Percentiles rank a stretch among this genome's conserved stretches.
Conservation (phyloP, 2,113 vertebrate species). For the Calyptommatus sinebrachiatus region DNA sequence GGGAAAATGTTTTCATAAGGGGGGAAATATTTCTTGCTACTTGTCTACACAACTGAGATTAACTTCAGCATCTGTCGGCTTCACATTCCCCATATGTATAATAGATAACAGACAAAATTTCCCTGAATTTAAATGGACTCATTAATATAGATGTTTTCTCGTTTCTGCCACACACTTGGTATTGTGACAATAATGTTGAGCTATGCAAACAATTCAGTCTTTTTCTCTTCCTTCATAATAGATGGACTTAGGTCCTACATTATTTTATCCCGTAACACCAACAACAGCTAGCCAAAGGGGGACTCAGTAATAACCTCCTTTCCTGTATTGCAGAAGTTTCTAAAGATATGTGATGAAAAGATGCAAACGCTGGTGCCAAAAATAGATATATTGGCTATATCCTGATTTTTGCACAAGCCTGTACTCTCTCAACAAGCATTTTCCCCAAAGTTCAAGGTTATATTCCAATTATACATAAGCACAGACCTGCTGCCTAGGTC, state of each 20-base stretch:
- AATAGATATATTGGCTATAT: too few relatives aligned
- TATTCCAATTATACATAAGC: too few relatives aligned
- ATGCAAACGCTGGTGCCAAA: too few relatives aligned
- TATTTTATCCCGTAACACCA: neutral
- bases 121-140: neutral
- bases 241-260: neutral
- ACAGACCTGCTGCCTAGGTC: too few relatives aligned
- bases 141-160: neutral
- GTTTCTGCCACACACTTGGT: neutral
- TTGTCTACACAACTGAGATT: neutral
- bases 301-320: too few relatives aligned
- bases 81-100: neutral
- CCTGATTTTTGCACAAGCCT: too few relatives aligned
- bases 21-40: neutral
- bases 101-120: neutral
- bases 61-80: neutral
- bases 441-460: too few relatives aligned
- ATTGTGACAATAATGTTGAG: neutral
- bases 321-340: too few relatives aligned
- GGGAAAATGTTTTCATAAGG: neutral
- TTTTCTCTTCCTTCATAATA: neutral
- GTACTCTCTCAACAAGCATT: too few relatives aligned
- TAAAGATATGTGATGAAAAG: too few relatives aligned
- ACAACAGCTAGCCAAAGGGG: too few relatives aligned
- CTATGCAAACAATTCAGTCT: neutral